Conservation (phyloP, 2,113 vertebrate species). For the Bujurquina vittata region DNA sequence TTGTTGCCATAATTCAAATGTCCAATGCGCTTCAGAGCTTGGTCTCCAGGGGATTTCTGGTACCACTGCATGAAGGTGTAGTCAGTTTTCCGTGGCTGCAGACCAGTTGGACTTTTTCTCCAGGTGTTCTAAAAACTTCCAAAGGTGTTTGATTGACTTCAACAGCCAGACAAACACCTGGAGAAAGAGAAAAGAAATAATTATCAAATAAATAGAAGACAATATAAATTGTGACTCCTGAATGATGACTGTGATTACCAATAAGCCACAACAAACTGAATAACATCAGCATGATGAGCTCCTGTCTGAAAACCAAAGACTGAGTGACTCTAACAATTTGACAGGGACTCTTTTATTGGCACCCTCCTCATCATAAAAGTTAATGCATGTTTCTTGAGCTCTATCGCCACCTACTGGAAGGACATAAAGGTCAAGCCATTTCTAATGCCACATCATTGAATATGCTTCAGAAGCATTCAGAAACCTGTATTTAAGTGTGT, state of each 20-base stretch:
- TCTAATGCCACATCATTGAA: rapidly evolving
- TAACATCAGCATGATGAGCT: constrained; percentile 27
- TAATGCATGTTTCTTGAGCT: constrained; percentile 13
- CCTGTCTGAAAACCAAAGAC: background rate
- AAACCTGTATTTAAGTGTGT: too few species aligned
- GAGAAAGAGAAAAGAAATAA: background rate
- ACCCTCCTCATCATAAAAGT: background rate
- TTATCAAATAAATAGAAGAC: background rate
- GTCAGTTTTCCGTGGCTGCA: constrained; percentile 6
- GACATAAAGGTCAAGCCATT: background rate
- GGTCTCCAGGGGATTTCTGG: background rate
- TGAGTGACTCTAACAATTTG: background rate
- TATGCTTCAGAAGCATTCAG: too few species aligned
- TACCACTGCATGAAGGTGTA: background rate
- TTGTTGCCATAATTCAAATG: background rate
- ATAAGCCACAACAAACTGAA: background rate
- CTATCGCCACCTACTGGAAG: constrained; percentile 54
- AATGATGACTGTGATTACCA: background rate
- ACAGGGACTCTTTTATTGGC: background rate
- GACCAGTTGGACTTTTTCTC: constrained; percentile 1
- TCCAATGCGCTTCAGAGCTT: rapidly evolving
- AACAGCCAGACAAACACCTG: background rate
- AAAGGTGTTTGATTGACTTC: background rate
- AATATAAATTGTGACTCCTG: background rate
- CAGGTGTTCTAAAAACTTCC: background rate